Percentiles rank a stretch among this genome's conserved stretches.
Evolutionary conservation across 2,113 vertebrate species (phyloP).

Genomic region (Dromas ardeola): DNA sequence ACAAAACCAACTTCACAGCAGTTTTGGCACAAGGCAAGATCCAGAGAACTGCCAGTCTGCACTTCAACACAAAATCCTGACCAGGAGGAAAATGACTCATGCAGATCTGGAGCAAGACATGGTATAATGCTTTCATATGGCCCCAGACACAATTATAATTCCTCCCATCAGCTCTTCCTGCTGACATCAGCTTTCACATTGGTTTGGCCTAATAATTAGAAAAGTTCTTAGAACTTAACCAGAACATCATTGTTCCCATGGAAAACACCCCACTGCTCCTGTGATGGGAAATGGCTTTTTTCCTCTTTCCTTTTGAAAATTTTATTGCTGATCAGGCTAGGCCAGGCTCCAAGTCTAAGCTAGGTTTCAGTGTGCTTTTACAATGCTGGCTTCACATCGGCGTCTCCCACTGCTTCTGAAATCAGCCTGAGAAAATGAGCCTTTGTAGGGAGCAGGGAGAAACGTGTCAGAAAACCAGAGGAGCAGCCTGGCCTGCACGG

Average conservation of each 20-base stretch:
- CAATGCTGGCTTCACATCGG: conserved; percentile 17
- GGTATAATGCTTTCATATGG: conserved; percentile 62
- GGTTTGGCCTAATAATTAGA: conserved; percentile 68
- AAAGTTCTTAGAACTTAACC: conserved; percentile 68
- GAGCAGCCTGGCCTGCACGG: neutral
- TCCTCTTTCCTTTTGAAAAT: conserved; percentile 62
- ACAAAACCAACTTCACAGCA: conserved; percentile 51
- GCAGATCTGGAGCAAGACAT: conserved; percentile 57
- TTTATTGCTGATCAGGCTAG: conserved; percentile 67
- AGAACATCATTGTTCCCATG: conserved; percentile 67
- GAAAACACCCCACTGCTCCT: conserved; percentile 65
- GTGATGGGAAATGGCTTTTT: conserved; percentile 66
- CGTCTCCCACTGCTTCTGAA: conserved; percentile 63
- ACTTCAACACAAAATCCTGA: conserved; percentile 58
- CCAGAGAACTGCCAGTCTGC: conserved; percentile 59
- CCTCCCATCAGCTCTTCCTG: conserved; percentile 62
- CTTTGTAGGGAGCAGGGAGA: conserved; percentile 23
- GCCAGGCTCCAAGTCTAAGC: conserved; percentile 55
- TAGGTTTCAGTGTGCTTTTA: conserved; percentile 56
- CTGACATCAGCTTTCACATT: conserved; percentile 65
- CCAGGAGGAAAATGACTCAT: conserved; percentile 68
- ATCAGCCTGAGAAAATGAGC: conserved; percentile 46
- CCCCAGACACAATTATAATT: conserved; percentile 68
- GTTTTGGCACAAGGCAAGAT: conserved; percentile 49
- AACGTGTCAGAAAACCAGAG: conserved; percentile 1